These are phyloP conservation scores for Ammodytes marinus DNA, from an alignment of 2,113 vertebrate species.

Conservation along the genomic window DNA sequence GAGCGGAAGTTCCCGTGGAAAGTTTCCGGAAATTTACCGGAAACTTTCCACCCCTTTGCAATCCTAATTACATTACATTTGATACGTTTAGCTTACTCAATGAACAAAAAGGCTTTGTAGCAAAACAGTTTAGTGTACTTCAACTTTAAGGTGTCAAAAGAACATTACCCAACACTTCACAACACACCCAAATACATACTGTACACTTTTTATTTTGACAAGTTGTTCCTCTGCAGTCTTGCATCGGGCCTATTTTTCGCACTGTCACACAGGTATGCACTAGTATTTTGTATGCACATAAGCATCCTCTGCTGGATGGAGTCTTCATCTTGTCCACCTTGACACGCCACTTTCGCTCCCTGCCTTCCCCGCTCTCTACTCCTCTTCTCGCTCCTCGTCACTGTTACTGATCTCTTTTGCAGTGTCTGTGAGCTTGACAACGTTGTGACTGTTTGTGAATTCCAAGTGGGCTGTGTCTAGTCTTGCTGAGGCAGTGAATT, in stretches of 20 bases:
- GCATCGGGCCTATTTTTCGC: background rate
- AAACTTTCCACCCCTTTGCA: no score
- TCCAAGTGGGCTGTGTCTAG: conserved; percentile 46
- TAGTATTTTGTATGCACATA: conserved; percentile 19
- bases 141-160: background rate
- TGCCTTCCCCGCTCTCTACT: conserved; percentile 25
- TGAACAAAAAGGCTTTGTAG: background rate
- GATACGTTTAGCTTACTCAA: background rate
- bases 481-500: conserved; percentile 71
- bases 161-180: background rate
- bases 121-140: background rate
- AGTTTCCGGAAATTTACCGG: no score
- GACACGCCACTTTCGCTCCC: conserved; percentile 23
- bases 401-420: conserved; percentile 48
- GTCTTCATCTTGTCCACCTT: conserved; percentile 39
- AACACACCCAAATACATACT: background rate
- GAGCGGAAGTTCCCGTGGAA: no score
- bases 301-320: conserved; percentile 30
- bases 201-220: background rate
- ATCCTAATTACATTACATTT: background rate
- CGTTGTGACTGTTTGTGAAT: conserved; percentile 65
- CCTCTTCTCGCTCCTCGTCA: conserved; percentile 39
- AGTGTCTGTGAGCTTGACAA: conserved; percentile 46
- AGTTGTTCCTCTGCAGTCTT: background rate
- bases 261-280: conserved; percentile 1